phyloP scores from a whole-genome alignment of 2,113 vertebrate genomes.

The Entelurus aequoreus region DNA sequence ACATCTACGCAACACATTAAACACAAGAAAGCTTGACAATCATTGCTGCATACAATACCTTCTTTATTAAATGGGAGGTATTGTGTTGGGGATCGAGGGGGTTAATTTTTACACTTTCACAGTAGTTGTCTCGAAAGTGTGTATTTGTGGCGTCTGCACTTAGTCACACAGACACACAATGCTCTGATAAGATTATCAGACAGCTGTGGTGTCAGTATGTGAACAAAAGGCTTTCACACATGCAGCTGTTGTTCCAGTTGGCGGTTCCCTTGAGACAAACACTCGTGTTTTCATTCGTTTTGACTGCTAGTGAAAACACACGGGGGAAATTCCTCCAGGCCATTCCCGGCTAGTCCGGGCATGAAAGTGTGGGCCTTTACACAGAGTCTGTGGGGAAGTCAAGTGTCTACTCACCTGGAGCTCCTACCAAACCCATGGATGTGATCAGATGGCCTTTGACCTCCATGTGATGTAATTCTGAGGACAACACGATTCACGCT shows the following conservation, averaged over 20 bases:
- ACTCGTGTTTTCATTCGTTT: conserved; percentile 33
- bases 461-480: conserved; percentile 73
- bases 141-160: conserved; percentile 5
- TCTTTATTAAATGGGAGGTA: background rate
- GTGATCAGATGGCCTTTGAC: conserved; percentile 82
- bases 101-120: conserved; percentile 4
- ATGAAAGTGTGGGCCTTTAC: background rate
- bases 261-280: conserved; percentile 34
- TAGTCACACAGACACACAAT: background rate
- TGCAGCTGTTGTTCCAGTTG: conserved; percentile 46
- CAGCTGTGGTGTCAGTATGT: conserved; percentile 33
- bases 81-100: background rate
- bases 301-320: conserved; percentile 22
- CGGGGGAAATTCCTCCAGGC: conserved; percentile 13
- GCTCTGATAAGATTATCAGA: conserved; percentile 34
- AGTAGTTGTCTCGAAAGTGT: background rate
- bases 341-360: conserved; percentile 31
- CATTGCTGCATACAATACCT: background rate
- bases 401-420: conserved; percentile 69
- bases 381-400: background rate
- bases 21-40: background rate
- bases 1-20: conserved; percentile 49
- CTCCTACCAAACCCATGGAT: conserved; percentile 71
- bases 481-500: conserved; percentile 48
- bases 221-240: conserved; percentile 47